Percentiles rank a stretch among this genome's conserved stretches.
These are phyloP conservation scores for Parauchenoglanis ngamensis DNA, from an alignment of 2,797 vertebrate species.

Conservation along the genomic window DNA sequence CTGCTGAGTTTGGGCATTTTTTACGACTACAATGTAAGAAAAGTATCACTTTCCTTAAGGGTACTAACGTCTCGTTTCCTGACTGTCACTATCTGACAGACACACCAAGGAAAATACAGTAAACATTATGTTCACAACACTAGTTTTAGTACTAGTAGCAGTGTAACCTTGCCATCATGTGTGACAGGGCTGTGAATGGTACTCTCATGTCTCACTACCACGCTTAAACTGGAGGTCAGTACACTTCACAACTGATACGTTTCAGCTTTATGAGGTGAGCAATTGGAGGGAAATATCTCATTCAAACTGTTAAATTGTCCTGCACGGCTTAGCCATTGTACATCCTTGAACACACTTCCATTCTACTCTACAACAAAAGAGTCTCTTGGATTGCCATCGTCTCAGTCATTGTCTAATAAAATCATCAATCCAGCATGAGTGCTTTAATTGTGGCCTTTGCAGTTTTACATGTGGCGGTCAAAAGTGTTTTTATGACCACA, in stretches of 20 bases:
- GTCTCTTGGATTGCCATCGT: background rate
- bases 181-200: background rate
- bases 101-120: background rate
- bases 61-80: background rate
- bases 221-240: background rate
- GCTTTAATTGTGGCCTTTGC: background rate
- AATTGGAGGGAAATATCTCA: background rate
- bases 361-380: slow-evolving; percentile 13
- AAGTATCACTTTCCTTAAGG: background rate
- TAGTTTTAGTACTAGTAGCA: background rate
- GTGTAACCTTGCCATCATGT: background rate
- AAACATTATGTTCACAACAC: background rate
- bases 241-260: background rate
- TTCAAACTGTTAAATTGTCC: slow-evolving; percentile 5
- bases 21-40: background rate
- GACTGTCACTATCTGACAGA: background rate
- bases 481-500: background rate
- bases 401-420: background rate
- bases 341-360: slow-evolving; percentile 1
- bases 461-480: background rate
- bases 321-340: background rate
- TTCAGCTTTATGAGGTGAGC: background rate
- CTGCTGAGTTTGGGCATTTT: background rate
- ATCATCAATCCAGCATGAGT: background rate
- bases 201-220: slow-evolving; percentile 1